These are phyloP conservation scores for Penelope pileata DNA, from an alignment of 2,113 vertebrate genomes.

Conservation along the genomic window DNA sequence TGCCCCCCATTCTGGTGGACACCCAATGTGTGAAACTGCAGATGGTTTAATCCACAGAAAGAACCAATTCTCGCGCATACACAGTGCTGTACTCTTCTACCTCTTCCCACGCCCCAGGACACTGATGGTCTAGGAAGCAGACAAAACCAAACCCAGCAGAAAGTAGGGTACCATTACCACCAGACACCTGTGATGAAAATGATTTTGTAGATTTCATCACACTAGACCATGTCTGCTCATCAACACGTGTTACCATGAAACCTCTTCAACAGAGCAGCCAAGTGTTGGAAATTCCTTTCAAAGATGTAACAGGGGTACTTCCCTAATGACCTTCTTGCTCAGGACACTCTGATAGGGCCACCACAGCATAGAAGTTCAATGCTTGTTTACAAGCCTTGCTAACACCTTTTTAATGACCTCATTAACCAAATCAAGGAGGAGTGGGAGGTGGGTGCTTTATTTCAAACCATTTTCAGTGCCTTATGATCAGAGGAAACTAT, in stretches of 20 bases:
- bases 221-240: slow-evolving; percentile 32
- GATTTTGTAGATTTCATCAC: background rate
- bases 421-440: slow-evolving; percentile 61
- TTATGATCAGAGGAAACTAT: slow-evolving; percentile 28
- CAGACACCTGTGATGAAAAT: background rate
- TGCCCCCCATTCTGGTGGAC: background rate
- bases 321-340: background rate
- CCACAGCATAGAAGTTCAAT: slow-evolving; percentile 50
- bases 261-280: slow-evolving; percentile 25
- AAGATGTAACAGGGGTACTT: slow-evolving; percentile 33
- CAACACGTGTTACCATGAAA: background rate
- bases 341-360: background rate
- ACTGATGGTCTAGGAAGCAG: background rate
- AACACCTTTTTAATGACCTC: slow-evolving; percentile 61
- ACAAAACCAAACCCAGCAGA: background rate
- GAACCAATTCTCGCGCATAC: background rate
- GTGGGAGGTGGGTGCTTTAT: slow-evolving; percentile 2
- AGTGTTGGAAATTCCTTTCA: slow-evolving; percentile 38
- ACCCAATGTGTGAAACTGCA: background rate
- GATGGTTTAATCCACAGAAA: background rate
- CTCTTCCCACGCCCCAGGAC: background rate
- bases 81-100: background rate
- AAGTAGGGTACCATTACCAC: rapidly evolving
- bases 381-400: background rate
- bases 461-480: slow-evolving; percentile 23